Percentiles rank a stretch among this genome's conserved stretches.
These are phyloP conservation scores for Papilio glaucus DNA, from an alignment of 1,140 invertebrate species.

Conservation along the genomic window DNA sequence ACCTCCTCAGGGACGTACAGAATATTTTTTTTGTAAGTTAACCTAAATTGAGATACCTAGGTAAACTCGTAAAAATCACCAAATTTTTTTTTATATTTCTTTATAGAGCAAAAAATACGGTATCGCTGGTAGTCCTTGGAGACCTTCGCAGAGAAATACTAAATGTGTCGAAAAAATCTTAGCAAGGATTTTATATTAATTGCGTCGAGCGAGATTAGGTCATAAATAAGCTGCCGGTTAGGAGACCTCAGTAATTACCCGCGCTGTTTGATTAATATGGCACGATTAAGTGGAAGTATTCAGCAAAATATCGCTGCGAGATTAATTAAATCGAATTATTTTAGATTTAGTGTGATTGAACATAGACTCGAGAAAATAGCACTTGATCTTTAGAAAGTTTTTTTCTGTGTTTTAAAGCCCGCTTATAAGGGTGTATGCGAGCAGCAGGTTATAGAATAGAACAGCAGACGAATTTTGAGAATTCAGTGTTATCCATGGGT, in stretches of 20 bases:
- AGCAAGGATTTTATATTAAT: constrained; percentile 23
- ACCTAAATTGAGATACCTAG: too few species aligned
- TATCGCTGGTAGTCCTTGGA: neutral
- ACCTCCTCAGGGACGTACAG: too few species aligned
- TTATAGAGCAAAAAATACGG: neutral
- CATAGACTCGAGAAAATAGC: too few species aligned
- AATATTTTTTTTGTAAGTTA: too few species aligned
- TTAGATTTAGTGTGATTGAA: neutral
- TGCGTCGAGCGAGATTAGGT: constrained; percentile 13
- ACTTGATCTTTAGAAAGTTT: too few species aligned
- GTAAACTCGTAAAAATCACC: too few species aligned
- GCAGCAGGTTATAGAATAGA: too few species aligned
- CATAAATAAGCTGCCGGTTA: constrained; percentile 32
- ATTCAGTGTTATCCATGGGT: too few species aligned
- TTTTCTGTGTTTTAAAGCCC: too few species aligned
- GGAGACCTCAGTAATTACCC: constrained; percentile 27
- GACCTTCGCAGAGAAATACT: neutral
- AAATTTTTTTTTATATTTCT: too few species aligned
- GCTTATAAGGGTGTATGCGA: too few species aligned
- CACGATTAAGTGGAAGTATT: constrained; percentile 15
- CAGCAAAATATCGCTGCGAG: neutral
- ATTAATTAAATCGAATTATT: neutral
- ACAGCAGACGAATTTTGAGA: too few species aligned
- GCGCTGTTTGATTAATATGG: constrained; percentile 27
- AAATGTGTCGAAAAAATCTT: constrained; percentile 2